These are phyloP conservation scores for Carcharodon carcharias DNA, from an alignment of 2,797 vertebrate genomes.

Conservation along the genomic window DNA sequence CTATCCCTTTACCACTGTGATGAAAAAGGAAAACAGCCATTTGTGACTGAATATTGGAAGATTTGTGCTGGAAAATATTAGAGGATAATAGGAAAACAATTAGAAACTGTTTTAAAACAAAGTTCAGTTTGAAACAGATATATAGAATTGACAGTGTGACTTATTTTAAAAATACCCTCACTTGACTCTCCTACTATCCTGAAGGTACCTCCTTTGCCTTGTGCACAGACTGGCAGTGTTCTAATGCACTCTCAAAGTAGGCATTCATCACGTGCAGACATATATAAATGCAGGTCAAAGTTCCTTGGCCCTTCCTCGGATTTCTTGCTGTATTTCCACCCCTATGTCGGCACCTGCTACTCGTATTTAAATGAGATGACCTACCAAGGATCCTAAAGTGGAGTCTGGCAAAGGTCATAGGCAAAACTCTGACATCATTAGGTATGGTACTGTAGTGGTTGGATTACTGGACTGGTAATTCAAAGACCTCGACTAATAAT, in stretches of 20 bases:
- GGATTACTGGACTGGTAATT: too few species aligned
- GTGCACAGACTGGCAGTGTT: not conserved
- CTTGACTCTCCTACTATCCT: not conserved
- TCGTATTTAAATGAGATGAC: not conserved
- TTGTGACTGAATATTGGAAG: not conserved
- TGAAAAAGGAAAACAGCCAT: not conserved
- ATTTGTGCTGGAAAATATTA: not conserved
- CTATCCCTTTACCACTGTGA: not conserved
- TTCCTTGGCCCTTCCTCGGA: not conserved
- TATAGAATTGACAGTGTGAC: not conserved
- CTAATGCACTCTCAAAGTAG: not conserved
- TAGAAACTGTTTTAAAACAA: not conserved
- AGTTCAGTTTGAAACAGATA: not conserved
- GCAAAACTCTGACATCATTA: not conserved
- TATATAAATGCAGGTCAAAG: not conserved
- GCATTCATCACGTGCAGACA: not conserved
- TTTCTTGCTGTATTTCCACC: not conserved
- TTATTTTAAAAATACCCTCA: not conserved
- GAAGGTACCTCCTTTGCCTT: too few species aligned
- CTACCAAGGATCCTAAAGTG: not conserved
- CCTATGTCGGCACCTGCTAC: not conserved
- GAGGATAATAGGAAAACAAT: not conserved
- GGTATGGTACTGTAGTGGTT: not conserved
- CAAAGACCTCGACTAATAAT: not conserved
- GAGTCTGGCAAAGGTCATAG: not conserved